phyloP scores from a whole-genome alignment of 2,113 vertebrate genomes.

The Dermatemys mawii region DNA sequence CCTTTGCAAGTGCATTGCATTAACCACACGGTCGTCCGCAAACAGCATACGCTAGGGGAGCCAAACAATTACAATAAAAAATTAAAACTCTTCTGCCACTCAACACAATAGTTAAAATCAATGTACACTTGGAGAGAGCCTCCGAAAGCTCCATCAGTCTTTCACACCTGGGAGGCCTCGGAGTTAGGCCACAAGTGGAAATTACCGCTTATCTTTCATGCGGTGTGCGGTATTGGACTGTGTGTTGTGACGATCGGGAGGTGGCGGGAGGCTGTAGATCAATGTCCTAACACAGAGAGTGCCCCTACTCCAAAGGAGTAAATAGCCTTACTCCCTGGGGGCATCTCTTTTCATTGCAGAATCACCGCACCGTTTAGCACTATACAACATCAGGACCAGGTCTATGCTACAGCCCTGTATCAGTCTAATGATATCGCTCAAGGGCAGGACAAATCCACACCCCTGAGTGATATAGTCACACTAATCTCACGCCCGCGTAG shows the following conservation, averaged over 20 bases:
- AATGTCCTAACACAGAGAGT: neutral
- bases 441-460: neutral
- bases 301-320: neutral
- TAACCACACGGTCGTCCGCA: neutral
- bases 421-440: neutral
- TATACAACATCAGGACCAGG: neutral
- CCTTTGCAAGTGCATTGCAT: neutral
- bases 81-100: neutral
- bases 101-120: neutral
- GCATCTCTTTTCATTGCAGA: neutral
- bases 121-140: neutral
- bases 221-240: accelerated
- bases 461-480: too few relatives aligned
- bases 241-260: neutral
- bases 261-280: neutral
- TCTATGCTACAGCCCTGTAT: neutral
- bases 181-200: accelerated
- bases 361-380: neutral
- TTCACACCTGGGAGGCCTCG: neutral
- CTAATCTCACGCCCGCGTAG: too few relatives aligned
- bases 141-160: neutral
- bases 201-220: accelerated
- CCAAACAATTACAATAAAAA: neutral
- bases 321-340: neutral
- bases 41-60: neutral